A percentile compares a stretch with the other conserved stretches of the same genome.
Evolutionary conservation across 2,797 vertebrate species (phyloP).

Genomic region (Morelia viridis): DNA sequence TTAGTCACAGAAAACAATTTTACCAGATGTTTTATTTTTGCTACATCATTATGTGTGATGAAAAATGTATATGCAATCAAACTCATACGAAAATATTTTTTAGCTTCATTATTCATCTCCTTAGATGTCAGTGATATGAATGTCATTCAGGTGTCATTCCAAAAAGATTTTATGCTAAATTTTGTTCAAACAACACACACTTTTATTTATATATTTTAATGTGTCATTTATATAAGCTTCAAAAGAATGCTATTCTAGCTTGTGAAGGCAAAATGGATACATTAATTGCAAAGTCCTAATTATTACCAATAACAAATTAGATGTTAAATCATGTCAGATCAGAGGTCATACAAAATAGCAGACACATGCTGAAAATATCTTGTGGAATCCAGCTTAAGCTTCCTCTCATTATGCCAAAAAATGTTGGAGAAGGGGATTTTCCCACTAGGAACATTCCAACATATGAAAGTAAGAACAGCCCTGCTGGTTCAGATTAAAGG

Average conservation of each 20-base stretch:
- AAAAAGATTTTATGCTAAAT: not conserved
- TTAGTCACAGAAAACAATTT: slow-evolving; percentile 48
- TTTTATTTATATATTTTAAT: not conserved
- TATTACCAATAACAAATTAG: not conserved
- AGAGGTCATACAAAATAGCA: not conserved
- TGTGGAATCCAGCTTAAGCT: not conserved
- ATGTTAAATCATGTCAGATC: not conserved
- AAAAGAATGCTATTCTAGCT: not conserved
- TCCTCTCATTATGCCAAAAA: not conserved
- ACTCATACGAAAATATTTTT: slow-evolving; percentile 24
- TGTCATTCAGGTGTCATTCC: not conserved
- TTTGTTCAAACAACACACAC: slow-evolving; percentile 6
- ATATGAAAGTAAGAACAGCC: not conserved
- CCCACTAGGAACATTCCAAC: not conserved
- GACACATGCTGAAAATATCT: not conserved
- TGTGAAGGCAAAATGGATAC: not conserved
- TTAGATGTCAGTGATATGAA: slow-evolving; percentile 21
- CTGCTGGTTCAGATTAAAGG: not conserved
- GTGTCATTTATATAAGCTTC: not conserved
- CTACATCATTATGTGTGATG: slow-evolving; percentile 21
- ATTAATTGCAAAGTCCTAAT: not conserved
- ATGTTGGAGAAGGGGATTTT: not conserved
- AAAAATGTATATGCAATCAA: slow-evolving; percentile 36
- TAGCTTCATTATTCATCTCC: not conserved
- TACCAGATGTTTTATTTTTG: slow-evolving; percentile 40